These are phyloP conservation scores for Euzophera pinguis DNA, from an alignment of 2,888 invertebrate genomes.

Conservation along the genomic window DNA sequence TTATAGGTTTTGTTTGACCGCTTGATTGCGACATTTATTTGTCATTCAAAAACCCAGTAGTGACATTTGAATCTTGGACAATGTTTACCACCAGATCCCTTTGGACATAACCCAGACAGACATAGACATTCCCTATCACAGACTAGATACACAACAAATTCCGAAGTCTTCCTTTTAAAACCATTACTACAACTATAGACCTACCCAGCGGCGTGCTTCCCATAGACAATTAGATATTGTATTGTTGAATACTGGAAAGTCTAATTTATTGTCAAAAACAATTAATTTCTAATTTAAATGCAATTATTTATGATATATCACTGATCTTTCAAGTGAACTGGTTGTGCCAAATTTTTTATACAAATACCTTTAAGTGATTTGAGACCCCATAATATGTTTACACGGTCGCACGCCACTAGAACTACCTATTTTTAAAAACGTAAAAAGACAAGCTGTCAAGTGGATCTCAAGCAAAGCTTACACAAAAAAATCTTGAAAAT, in stretches of 20 bases:
- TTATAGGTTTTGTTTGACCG: too few species aligned
- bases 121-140: slow-evolving; percentile 52
- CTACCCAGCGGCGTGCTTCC: neutral
- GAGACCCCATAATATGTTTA: too few species aligned
- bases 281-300: too few species aligned
- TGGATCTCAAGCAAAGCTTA: neutral
- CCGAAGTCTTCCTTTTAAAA: slow-evolving; percentile 25
- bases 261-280: too few species aligned
- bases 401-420: neutral
- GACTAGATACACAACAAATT: slow-evolving; percentile 56
- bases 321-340: too few species aligned
- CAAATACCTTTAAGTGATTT: too few species aligned
- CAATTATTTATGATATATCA: too few species aligned
- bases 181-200: neutral
- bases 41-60: too few species aligned
- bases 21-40: too few species aligned
- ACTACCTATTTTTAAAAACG: neutral
- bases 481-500: slow-evolving; percentile 15
- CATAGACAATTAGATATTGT: neutral
- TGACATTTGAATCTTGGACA: slow-evolving; percentile 6
- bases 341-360: too few species aligned
- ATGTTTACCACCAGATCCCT: slow-evolving; percentile 4
- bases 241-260: neutral
- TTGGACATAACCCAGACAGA: slow-evolving; percentile 35
- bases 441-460: neutral